phyloP scores from a whole-genome alignment of 1,140 invertebrate genomes.

The Halesus radiatus region DNA sequence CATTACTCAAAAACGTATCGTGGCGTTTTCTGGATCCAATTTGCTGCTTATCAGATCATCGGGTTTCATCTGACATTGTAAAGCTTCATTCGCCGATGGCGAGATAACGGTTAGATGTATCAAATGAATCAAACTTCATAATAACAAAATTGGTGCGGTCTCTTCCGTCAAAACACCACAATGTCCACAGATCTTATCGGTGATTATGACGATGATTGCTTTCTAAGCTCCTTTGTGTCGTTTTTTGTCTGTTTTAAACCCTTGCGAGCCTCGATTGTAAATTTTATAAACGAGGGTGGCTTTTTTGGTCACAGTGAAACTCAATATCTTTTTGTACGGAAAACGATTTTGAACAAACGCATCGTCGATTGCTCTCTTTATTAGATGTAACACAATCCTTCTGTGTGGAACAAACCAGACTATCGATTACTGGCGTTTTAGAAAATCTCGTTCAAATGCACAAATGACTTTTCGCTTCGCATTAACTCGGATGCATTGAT shows the following conservation, averaged over 20 bases:
- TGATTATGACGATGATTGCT: constrained; percentile 32
- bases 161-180: constrained; percentile 32
- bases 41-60: constrained; percentile 36
- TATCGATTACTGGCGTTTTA: constrained; percentile 25
- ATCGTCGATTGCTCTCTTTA: constrained; percentile 27
- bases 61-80: constrained; percentile 16
- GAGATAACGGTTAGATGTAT: not conserved
- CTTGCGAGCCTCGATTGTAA: not conserved
- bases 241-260: constrained; percentile 34
- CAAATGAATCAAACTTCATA: constrained; percentile 6
- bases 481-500: constrained; percentile 1
- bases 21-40: constrained; percentile 41
- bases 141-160: constrained; percentile 24
- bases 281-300: constrained; percentile 8
- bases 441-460: constrained; percentile 7
- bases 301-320: constrained; percentile 15
- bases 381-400: constrained; percentile 32
- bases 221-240: constrained; percentile 33
- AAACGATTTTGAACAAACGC: constrained; percentile 34
- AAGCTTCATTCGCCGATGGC: constrained; percentile 9
- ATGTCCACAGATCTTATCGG: constrained; percentile 25
- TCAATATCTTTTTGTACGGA: constrained; percentile 24
- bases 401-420: not conserved
- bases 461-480: constrained; percentile 18
- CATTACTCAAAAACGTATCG: constrained; percentile 43